Base-by-base conservation (phyloP, 2,888 invertebrate genomes). In the Erannis defoliaria region DNA sequence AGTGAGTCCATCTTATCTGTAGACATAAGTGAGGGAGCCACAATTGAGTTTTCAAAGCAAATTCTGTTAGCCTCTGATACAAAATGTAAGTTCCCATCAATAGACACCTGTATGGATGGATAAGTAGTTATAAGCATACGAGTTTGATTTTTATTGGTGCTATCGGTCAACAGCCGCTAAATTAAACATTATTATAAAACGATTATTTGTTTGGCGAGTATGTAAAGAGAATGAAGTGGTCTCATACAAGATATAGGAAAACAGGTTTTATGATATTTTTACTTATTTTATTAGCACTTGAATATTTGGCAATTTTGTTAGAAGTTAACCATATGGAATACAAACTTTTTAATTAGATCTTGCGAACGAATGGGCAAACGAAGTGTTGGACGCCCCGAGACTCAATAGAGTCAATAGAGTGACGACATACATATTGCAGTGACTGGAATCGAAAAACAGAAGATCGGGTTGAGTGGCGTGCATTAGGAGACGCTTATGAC, bases 181-280 rank as follows among this genome's bases (percentile, higher is more conserved):
- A 33, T 53, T 21, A 19, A 9, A n/a, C n/a, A 21, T 43, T 43
- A 43, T 14, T 26, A 14, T 6, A 26, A 26, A 43, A 14, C 14
- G n/a, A 42, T 29, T 18, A 29, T 16, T 29, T 31, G n/a, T 12
- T 31, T 16, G 26, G 10, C n/a, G 19, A n/a, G 18, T 6, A 31
- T 31, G 4, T 43, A 29, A 45, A 29, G 16, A 5, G 5, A 26
- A 45, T n/a, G 14, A 46, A 19, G 46, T 31, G 18, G 18, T 2
- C 16, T 10, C 23, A 18, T 19, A n/a, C n/a, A 42, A 42, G 10
- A 3, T 23, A n/a, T 42, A n/a, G 31, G 1, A 29, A 26, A 26
- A 45, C 26, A 2, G 26, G 43, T 45, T 45, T 42, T 26, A 26
- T 26, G 14, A 9, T 9, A 45, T 26, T 29, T 43, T n/a, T n/a